Percentiles rank a stretch among this genome's conserved stretches.
These are phyloP conservation scores for Drymodes brunneopygia DNA, from an alignment of 2,113 vertebrate genomes.

Conservation along the genomic window DNA sequence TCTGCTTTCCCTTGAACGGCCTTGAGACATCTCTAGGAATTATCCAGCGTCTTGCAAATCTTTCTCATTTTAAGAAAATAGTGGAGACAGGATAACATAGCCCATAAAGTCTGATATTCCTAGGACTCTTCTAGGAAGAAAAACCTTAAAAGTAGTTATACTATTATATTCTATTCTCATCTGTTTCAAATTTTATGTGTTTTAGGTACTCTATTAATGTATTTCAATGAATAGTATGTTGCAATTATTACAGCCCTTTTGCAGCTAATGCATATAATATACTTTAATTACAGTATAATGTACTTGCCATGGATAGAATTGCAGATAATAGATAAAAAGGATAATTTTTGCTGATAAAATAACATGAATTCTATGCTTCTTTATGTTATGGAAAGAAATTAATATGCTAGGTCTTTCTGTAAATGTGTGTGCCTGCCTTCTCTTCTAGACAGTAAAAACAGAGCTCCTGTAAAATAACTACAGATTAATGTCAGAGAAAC, in stretches of 20 bases:
- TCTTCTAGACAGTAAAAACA: background rate
- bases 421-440: background rate
- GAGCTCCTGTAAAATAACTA: background rate
- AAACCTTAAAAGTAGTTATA: background rate
- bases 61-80: background rate
- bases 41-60: background rate
- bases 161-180: background rate
- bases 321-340: background rate
- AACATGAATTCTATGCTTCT: background rate
- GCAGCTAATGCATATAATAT: background rate
- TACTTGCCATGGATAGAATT: constrained; percentile 7
- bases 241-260: background rate
- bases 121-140: background rate
- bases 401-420: background rate
- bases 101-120: background rate
- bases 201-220: background rate
- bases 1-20: background rate
- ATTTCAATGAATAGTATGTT: background rate
- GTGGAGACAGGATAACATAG: background rate
- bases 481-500: background rate
- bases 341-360: constrained; percentile 26
- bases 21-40: background rate
- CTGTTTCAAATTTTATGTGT: background rate
- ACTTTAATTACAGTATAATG: constrained; percentile 36
- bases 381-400: background rate